These are phyloP conservation scores for Poecilia velifera DNA, from an alignment of 2,797 vertebrate genomes.

Conservation along the genomic window DNA sequence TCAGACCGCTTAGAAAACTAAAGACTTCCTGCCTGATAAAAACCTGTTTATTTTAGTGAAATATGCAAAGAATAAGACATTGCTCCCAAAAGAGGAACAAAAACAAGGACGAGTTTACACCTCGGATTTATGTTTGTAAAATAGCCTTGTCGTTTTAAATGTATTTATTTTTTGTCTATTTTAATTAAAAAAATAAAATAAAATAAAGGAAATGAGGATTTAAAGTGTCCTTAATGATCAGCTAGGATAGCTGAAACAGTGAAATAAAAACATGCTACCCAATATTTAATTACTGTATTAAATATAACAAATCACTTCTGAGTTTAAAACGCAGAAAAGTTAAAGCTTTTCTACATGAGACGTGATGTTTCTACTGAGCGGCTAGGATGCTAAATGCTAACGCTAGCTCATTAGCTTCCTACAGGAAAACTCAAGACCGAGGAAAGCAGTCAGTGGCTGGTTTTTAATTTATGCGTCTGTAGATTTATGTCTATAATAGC, in stretches of 20 bases:
- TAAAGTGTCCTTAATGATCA: neutral
- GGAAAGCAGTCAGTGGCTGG: fast-evolving
- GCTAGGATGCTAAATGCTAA: neutral
- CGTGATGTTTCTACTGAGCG: neutral
- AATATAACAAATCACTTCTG: neutral
- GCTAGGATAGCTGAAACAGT: too few relatives aligned
- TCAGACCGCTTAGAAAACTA: neutral
- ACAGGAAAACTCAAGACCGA: neutral
- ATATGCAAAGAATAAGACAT: neutral
- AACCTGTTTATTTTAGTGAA: neutral
- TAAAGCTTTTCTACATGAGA: neutral
- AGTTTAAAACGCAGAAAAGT: neutral
- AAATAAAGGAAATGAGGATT: neutral
- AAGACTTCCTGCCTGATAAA: neutral
- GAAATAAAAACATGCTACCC: neutral
- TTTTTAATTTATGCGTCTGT: neutral
- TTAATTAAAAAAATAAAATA: neutral
- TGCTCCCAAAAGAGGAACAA: neutral
- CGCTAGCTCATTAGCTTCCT: neutral
- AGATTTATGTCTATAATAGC: neutral
- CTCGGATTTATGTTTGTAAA: neutral
- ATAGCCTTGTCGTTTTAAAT: neutral
- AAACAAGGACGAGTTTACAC: neutral
- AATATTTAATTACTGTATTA: neutral
- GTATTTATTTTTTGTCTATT: neutral